Percentiles rank a stretch among this genome's conserved stretches.
Conservation (phyloP, 1,140 invertebrate genomes). For the Brachionus manjavacas region DNA sequence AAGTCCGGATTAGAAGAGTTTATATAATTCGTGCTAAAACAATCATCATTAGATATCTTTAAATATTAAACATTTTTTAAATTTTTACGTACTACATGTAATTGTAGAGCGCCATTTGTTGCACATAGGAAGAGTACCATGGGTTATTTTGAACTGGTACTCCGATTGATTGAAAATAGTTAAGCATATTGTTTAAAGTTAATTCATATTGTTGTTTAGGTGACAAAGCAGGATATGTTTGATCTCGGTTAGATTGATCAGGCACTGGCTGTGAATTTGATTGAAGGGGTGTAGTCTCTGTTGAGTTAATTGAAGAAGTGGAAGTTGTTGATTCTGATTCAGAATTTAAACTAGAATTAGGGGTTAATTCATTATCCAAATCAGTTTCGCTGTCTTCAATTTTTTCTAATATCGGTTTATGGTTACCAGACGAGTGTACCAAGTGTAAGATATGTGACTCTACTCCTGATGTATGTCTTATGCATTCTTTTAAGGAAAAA, state of each 20-base stretch:
- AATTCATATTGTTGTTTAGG: conserved; percentile 12
- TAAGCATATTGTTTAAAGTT: neutral
- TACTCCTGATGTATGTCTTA: neutral
- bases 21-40: neutral
- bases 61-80: neutral
- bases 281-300: neutral
- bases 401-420: neutral
- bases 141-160: neutral
- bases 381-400: conserved; percentile 8
- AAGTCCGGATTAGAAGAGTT: neutral
- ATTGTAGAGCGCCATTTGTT: conserved; percentile 34
- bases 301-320: neutral
- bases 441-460: neutral
- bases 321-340: neutral
- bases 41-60: neutral
- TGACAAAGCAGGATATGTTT: neutral
- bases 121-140: conserved; percentile 24
- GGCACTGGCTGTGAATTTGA: neutral
- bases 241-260: neutral
- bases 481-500: conserved; percentile 10
- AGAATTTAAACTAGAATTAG: neutral
- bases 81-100: conserved; percentile 32
- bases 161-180: conserved; percentile 2
- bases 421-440: neutral
- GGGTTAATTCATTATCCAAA: conserved; percentile 14